A percentile compares a stretch with the other conserved stretches of the same genome.
Evolutionary conservation across 92 coral and sea anemone genomes (phyloP).

Genomic region (Zoanthus gigantus): DNA sequence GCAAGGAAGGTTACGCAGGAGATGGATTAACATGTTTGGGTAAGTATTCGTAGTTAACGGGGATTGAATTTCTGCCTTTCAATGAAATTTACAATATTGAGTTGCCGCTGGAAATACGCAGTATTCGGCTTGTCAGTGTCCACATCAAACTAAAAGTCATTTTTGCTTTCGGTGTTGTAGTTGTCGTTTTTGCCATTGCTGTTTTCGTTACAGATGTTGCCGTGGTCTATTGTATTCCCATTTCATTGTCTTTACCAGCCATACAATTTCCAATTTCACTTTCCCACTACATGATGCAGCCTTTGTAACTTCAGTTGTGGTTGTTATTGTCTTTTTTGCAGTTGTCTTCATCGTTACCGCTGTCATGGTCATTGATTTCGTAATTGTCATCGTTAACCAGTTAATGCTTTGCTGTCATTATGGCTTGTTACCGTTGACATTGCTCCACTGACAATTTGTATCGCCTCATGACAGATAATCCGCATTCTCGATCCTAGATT

Average conservation of each 20-base stretch:
- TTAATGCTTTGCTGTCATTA: background rate
- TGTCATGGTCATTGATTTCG: background rate
- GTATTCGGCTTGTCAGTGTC: too few relatives aligned
- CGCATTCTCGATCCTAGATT: too few relatives aligned
- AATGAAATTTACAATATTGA: too few relatives aligned
- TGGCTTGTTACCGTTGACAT: too few relatives aligned
- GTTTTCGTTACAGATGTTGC: background rate
- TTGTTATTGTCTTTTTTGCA: background rate
- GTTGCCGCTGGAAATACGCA: too few relatives aligned
- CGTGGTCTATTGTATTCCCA: too few relatives aligned
- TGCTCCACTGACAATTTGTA: too few relatives aligned
- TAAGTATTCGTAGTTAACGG: background rate
- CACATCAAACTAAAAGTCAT: too few relatives aligned
- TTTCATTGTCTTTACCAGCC: too few relatives aligned
- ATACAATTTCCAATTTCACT: background rate
- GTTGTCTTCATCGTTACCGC: background rate
- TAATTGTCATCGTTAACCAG: background rate
- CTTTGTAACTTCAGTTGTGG: background rate
- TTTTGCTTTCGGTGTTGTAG: background rate
- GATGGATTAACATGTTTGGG: slow-evolving; percentile 33
- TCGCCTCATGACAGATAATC: too few relatives aligned
- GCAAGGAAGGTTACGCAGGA: slow-evolving; percentile 21
- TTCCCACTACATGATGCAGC: background rate
- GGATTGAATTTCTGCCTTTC: too few relatives aligned
- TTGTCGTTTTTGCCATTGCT: background rate